Base-by-base conservation (phyloP, 2,797 vertebrate genomes). In the Pangasius macronema region DNA sequence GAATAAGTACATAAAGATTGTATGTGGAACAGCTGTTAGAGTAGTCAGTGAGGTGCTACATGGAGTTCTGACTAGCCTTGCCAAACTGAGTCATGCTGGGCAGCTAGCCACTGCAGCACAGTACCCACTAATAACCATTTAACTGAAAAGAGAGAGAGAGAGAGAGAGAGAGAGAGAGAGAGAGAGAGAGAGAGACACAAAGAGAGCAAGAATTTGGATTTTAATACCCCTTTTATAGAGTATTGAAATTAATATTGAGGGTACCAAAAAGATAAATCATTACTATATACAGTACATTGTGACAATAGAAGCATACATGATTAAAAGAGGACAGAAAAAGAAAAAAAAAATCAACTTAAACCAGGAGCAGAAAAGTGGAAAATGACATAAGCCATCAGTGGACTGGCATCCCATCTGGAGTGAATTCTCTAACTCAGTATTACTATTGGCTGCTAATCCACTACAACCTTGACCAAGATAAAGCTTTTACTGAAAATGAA, bases 1-100 rank as follows among this genome's bases (percentile, higher is more conserved):
- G 14, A 65, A 57, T 36, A 57, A 42, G n/a, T 67, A 16, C 84
- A 76, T 77, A n/a, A 68, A 30, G 81, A 46, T 3, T 42, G 49
- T 18, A 80, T 57, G 46, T 22, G n/a, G 30, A 65, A 65, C 59
- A 79, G 75, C 53, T 79, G 76, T 79, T 79, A 57, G 30, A 57
- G 51, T 55, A 33, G 76, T 57, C 51, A 79, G 75, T 39, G 51
- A 80, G 76, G 10, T 16, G 57, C 72, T 46, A 27, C 46, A 55
- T 55, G 33, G 22, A 16, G n/a, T 55, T 67, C 46, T 55, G 61
- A 55, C 39, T 14, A 68, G 85, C 49, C 75, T 42, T 65, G 39
- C 57, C 59, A 51, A 63, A 55, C 75, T 39, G 24, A 85, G 30
- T 36, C 84, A 51, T 36, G 57, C 42, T 63, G 83, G 68, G 53